These are phyloP conservation scores for Platalea minor DNA, from an alignment of 2,797 vertebrate species.

Conservation along the genomic window DNA sequence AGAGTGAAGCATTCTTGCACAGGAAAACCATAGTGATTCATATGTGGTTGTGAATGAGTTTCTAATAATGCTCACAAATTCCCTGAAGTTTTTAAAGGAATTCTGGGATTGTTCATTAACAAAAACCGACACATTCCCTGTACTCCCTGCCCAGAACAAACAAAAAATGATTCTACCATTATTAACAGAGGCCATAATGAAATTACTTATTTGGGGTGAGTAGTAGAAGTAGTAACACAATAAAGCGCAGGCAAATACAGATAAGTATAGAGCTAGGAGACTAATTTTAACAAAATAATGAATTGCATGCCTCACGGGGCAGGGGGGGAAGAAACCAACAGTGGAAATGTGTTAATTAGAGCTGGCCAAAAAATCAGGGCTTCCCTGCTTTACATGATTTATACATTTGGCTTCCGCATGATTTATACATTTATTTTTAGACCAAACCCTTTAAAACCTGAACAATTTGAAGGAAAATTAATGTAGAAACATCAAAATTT, in stretches of 20 bases:
- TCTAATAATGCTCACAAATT: constrained; percentile 9
- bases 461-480: neutral
- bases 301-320: neutral
- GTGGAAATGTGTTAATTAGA: neutral
- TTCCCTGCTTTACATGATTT: neutral
- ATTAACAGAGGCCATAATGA: neutral
- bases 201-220: neutral
- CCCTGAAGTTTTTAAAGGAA: constrained; percentile 2
- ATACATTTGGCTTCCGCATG: neutral
- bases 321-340: neutral
- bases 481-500: neutral
- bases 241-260: neutral
- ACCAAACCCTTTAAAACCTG: neutral
- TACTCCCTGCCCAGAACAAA: neutral
- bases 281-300: neutral
- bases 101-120: constrained; percentile 22
- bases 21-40: neutral
- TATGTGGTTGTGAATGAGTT: constrained; percentile 27
- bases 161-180: neutral
- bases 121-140: neutral
- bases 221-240: neutral
- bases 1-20: neutral
- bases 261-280: neutral
- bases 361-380: neutral
- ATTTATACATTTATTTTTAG: neutral